Percentiles rank a stretch among this genome's conserved stretches.
phyloP scores from a whole-genome alignment of 2,797 vertebrate genomes.

The Sebastes flavidus region DNA sequence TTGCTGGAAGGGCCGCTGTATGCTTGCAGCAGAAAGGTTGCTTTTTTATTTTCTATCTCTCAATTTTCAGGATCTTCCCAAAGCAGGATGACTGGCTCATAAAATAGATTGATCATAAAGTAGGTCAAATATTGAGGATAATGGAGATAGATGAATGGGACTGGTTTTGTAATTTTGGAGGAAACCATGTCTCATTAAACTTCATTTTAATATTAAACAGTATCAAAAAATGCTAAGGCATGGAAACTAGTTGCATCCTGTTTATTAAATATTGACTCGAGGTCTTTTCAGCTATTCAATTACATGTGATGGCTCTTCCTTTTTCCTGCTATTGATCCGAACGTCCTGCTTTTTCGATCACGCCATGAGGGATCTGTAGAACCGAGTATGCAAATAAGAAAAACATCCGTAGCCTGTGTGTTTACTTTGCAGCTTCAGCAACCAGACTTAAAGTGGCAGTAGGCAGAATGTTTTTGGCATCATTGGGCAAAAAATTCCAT shows the following conservation, averaged over 20 bases:
- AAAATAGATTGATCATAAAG: slow-evolving; percentile 34
- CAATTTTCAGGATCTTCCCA: slow-evolving; percentile 29
- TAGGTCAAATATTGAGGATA: slow-evolving; percentile 16
- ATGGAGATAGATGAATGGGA: background rate
- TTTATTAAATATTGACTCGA: slow-evolving; percentile 37
- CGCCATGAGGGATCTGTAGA: slow-evolving; percentile 14
- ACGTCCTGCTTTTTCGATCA: slow-evolving; percentile 20
- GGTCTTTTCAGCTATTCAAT: slow-evolving; percentile 36
- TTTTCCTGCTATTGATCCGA: slow-evolving; percentile 50
- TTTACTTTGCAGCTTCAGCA: background rate
- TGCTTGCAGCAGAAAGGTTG: slow-evolving; percentile 27
- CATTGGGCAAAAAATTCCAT: no score
- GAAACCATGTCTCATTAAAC: background rate
- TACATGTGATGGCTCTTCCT: slow-evolving; percentile 40
- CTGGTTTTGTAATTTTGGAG: slow-evolving; percentile 8
- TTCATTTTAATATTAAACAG: background rate
- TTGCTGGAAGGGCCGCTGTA: slow-evolving; percentile 26
- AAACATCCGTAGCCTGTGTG: background rate
- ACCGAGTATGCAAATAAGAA: slow-evolving; percentile 4
- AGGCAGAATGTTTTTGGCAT: no score
- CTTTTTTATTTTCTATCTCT: slow-evolving; percentile 16
- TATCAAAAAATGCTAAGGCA: slow-evolving; percentile 22
- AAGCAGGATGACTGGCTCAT: slow-evolving; percentile 1
- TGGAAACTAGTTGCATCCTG: slow-evolving; percentile 39
- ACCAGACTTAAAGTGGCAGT: background rate